phyloP scores from a whole-genome alignment of 1,140 invertebrate species.

The Paracyclopina nana region DNA sequence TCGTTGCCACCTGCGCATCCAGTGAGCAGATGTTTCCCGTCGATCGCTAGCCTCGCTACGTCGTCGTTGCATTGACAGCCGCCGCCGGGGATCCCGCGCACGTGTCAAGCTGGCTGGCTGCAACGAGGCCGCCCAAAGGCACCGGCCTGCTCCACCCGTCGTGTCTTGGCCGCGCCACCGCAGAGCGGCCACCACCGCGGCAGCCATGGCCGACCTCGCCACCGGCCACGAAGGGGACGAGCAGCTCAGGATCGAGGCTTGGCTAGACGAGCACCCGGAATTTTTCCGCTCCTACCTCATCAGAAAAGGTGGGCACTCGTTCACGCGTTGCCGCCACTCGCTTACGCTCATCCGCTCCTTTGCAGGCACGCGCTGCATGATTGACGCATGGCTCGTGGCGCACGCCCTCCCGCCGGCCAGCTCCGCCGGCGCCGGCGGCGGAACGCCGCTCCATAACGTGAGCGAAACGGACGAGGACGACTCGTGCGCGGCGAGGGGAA shows the following conservation, averaged over 20 bases:
- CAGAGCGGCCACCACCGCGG: neutral
- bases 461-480: neutral
- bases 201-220: neutral
- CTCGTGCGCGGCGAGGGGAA: neutral
- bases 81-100: too few species aligned
- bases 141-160: neutral
- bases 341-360: slow-evolving; percentile 27
- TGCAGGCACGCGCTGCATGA: slow-evolving; percentile 52
- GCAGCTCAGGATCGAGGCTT: slow-evolving; percentile 48
- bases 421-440: slow-evolving; percentile 19
- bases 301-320: slow-evolving; percentile 34
- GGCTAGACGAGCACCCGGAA: slow-evolving; percentile 87
- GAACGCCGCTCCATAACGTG: slow-evolving; percentile 29
- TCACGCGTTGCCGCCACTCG: neutral
- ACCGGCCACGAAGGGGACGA: neutral
- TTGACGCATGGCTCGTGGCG: slow-evolving; percentile 73
- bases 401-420: slow-evolving; percentile 40
- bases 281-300: slow-evolving; percentile 87
- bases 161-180: slow-evolving; percentile 3
- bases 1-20: too few species aligned
- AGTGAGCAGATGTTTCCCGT: too few species aligned
- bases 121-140: too few species aligned
- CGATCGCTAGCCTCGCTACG: too few species aligned
- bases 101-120: too few species aligned
- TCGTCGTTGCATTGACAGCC: too few species aligned